Percentiles rank a stretch among this genome's conserved stretches.
These are phyloP conservation scores for Tromatobia lineatoria DNA, from an alignment of 2,888 invertebrate species.

Conservation along the genomic window DNA sequence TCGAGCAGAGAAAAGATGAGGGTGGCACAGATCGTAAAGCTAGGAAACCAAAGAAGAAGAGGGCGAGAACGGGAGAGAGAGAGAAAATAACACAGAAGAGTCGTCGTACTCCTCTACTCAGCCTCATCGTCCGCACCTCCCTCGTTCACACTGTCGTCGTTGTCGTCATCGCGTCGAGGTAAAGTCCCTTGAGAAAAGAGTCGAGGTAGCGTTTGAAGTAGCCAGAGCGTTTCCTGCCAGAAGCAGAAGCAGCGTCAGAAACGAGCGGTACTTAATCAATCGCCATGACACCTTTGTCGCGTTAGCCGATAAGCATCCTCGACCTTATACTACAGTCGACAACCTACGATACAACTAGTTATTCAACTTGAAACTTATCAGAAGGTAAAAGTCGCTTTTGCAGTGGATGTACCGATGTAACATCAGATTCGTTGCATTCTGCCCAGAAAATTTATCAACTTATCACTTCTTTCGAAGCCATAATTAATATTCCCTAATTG, in stretches of 20 bases:
- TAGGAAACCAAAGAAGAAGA: neutral
- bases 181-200: slow-evolving; percentile 50
- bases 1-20: slow-evolving; percentile 35
- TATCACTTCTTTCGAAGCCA: too few relatives aligned
- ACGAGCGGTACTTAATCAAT: slow-evolving; percentile 57
- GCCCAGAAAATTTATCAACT: too few relatives aligned
- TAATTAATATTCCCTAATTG: too few relatives aligned
- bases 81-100: slow-evolving; percentile 24
- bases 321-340: neutral
- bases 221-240: slow-evolving; percentile 39
- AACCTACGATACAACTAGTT: neutral
- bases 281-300: slow-evolving; percentile 42
- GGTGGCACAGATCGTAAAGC: slow-evolving; percentile 19
- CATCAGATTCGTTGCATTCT: too few relatives aligned
- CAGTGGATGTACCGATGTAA: too few relatives aligned
- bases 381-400: neutral
- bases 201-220: slow-evolving; percentile 56
- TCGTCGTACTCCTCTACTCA: slow-evolving; percentile 56
- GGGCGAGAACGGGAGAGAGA: neutral
- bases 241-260: slow-evolving; percentile 36
- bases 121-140: slow-evolving; percentile 40
- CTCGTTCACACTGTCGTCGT: slow-evolving; percentile 35
- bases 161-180: slow-evolving; percentile 34
- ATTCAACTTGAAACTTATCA: neutral
- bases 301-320: slow-evolving; percentile 26